Evolutionary conservation across 2,888 invertebrate species (phyloP).

Genomic region (Plusia festucae): DNA sequence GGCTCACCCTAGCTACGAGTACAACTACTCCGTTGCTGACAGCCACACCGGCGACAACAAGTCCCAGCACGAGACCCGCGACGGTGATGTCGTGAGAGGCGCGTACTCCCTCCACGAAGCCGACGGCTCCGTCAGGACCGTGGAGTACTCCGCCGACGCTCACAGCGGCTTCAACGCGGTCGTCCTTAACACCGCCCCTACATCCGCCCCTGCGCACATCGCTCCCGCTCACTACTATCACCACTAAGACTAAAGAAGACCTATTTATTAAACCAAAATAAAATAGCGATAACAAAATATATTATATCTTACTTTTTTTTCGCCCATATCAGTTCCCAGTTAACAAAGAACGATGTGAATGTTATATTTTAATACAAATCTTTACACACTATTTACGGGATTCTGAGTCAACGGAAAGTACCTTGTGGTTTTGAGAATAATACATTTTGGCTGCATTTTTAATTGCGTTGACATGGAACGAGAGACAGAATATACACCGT

Average conservation of each 20-base stretch:
- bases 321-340: too few relatives aligned
- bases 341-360: too few relatives aligned
- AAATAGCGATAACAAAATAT: neutral
- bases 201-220: constrained; percentile 62
- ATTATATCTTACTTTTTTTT: too few relatives aligned
- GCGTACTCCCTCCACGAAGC: constrained; percentile 88
- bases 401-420: too few relatives aligned
- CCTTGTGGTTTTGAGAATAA: too few relatives aligned
- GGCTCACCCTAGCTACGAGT: constrained; percentile 86
- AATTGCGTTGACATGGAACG: too few relatives aligned
- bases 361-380: too few relatives aligned
- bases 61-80: constrained; percentile 86
- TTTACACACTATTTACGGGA: too few relatives aligned
- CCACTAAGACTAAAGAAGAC: constrained; percentile 11
- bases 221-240: constrained; percentile 44
- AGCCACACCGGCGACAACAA: constrained; percentile 89
- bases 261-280: neutral
- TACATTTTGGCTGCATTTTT: too few relatives aligned
- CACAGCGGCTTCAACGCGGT: constrained; percentile 86
- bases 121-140: constrained; percentile 88
- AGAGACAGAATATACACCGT: too few relatives aligned
- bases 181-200: constrained; percentile 76
- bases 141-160: constrained; percentile 88
- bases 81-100: constrained; percentile 88
- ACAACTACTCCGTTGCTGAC: constrained; percentile 88